phyloP scores from a whole-genome alignment of 2,113 vertebrate species.

The Hydrolagus affinis region DNA sequence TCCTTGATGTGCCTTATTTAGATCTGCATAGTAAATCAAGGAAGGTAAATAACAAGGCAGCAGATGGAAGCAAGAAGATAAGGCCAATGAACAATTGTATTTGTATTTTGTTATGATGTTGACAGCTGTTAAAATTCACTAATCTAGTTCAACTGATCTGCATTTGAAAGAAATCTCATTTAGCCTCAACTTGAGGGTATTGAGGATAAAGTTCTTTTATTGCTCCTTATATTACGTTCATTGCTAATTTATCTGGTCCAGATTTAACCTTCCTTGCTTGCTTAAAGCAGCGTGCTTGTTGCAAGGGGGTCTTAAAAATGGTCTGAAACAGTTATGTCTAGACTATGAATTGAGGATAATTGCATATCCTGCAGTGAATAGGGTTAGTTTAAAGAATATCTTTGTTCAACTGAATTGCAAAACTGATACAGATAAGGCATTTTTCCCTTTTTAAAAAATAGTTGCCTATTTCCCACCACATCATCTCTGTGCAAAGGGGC shows the following conservation, averaged over 20 bases:
- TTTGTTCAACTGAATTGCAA: slow-evolving; percentile 83
- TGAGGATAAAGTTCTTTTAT: slow-evolving; percentile 98
- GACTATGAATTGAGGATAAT: slow-evolving; percentile 96
- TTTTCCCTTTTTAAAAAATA: slow-evolving; percentile 59
- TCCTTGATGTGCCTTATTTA: slow-evolving; percentile 99
- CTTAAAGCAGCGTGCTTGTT: slow-evolving; percentile 78
- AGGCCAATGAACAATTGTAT: slow-evolving; percentile 97
- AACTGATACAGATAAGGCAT: slow-evolving; percentile 72
- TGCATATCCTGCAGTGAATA: slow-evolving; percentile 95
- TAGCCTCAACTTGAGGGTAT: slow-evolving; percentile 88
- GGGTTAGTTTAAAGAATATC: slow-evolving; percentile 84
- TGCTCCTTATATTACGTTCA: slow-evolving; percentile 98
- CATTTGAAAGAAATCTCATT: slow-evolving; percentile 99
- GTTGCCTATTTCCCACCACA: slow-evolving; percentile 53
- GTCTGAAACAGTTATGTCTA: slow-evolving; percentile 95
- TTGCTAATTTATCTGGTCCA: slow-evolving; percentile 98
- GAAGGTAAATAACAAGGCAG: slow-evolving; percentile 99
- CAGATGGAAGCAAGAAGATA: slow-evolving; percentile 99
- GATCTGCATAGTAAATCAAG: slow-evolving; percentile 99
- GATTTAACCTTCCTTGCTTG: slow-evolving; percentile 87
- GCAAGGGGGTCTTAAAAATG: slow-evolving; percentile 95
- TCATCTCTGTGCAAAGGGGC: slow-evolving; percentile 55
- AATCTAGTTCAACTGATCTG: slow-evolving; percentile 99
- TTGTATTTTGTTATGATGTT: slow-evolving; percentile 99
- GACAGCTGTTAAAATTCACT: slow-evolving; percentile 99